Evolutionary conservation across 2,888 invertebrate species (phyloP), one percentile per base, ranked within the genome.

Genomic region (Ophraella communa): DNA sequence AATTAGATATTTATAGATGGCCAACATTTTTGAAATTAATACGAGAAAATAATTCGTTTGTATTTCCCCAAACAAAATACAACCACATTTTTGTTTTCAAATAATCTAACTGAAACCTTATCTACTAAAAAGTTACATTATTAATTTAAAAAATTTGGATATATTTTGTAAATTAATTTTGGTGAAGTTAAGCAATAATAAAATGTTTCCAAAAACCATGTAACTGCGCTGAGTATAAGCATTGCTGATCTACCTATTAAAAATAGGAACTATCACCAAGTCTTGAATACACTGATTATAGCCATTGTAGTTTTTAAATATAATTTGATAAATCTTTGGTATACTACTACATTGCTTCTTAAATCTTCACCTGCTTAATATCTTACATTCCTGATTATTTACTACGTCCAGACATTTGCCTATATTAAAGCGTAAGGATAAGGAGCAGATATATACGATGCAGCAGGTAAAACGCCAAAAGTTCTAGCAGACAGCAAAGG

Each of bases 401-500:
- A 11, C 45, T 20, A 45, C 1, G 0, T 45, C n/a, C 39, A 14
- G 14, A 14, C 14, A 17, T 24, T 23, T 27, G 8, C 8, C 27
- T 24, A 51, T 27, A 51, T 2, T 8, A 14, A 23, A 8, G 49
- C 27, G 17, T 51, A 51, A n/a, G 24, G n/a, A 5, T 17, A 51
- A 17, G 49, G 49, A 17, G 49, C 49, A 4, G 54, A 11, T 11
- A n/a, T 21, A n/a, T 23, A 11, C 21, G 18, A 10, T 7, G 56
- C 44, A 11, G 23, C 42, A 4, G 45, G n/a, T 10, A 45, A 45
- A 3, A 51, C 21, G 21, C 21, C 39, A 8, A 39, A 54, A 4
- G 39, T 17, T 20, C 33, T 51, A 7, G 60, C 60, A 51, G 49
- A 24, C 7, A 60, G 1, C 17, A 52, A 39, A 20, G 54, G 54